A percentile compares a stretch with the other conserved stretches of the same genome.
These are phyloP conservation scores for Nothobranchius furzeri DNA, from an alignment of 2,113 vertebrate genomes.

Conservation along the genomic window DNA sequence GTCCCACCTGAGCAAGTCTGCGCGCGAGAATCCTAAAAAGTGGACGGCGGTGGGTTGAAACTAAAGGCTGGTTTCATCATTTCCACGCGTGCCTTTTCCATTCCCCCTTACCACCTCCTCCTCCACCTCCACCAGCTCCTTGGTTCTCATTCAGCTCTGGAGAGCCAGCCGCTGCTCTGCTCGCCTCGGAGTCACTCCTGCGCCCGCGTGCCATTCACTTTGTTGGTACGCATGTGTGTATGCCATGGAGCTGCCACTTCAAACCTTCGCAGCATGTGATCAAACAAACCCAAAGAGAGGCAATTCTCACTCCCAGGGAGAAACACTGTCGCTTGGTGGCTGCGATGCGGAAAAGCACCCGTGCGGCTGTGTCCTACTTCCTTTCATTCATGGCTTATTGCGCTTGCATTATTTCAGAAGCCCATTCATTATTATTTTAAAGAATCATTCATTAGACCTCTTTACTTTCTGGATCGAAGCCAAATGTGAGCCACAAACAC, in stretches of 20 bases:
- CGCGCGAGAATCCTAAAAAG: constrained; percentile 17
- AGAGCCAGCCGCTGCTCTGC: neutral
- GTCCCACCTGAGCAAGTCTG: constrained; percentile 51
- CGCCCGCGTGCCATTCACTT: constrained; percentile 73
- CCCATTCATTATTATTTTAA: constrained; percentile 58
- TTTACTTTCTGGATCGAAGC: neutral
- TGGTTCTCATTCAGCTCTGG: constrained; percentile 32
- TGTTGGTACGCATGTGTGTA: constrained; percentile 66
- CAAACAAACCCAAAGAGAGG: constrained; percentile 27
- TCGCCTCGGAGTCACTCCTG: constrained; percentile 53
- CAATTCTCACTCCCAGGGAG: constrained; percentile 26
- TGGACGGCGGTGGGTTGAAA: constrained; percentile 33
- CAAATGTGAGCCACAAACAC: neutral
- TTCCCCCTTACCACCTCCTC: neutral
- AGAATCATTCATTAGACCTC: constrained; percentile 58
- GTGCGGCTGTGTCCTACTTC: constrained; percentile 27
- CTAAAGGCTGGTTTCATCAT: constrained; percentile 50
- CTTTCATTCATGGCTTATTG: constrained; percentile 52
- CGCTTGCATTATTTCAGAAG: constrained; percentile 31
- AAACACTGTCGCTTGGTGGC: constrained; percentile 68
- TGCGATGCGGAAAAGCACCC: constrained; percentile 18
- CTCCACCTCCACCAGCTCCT: neutral
- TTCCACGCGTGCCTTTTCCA: constrained; percentile 15
- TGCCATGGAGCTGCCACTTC: constrained; percentile 72
- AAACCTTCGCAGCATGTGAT: constrained; percentile 60